Evolutionary conservation across 1,140 invertebrate genomes (phyloP), one percentile per base, ranked within the genome.

Genomic region (Rhagoletis pomonella): DNA sequence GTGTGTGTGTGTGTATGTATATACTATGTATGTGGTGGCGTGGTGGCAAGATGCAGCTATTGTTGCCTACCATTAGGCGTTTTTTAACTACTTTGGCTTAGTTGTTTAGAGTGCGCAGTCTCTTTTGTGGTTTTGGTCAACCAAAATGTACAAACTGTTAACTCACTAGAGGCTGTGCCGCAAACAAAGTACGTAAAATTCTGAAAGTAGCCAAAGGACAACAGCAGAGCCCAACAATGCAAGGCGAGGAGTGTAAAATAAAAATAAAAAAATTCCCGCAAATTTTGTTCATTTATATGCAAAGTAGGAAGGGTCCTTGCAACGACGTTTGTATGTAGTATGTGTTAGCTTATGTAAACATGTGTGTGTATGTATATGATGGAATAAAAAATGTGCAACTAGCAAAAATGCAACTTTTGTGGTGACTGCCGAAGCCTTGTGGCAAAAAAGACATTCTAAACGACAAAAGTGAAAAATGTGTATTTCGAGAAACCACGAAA

Each of bases 121-220:
- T 81, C 73, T 81, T 81, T 81, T 81, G 73, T 55, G 73, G 73
- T 81, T 81, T 81, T 81, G 73, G 73, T 81, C 73, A 81, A 81
- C 73, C 73, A 55, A 81, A 55, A 55, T 81, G 47, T 81, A 81
- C 73, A 81, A 81, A 81, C 73, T 81, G 73, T 12, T 55, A 81
- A 81, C 73, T 81, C 47, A 55, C 73, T 55, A 55, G 73, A 55
- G 73, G 73, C n/a, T 19, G 17, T 7, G 73, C 73, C 44, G 17
- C 73, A 55, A 81, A 55, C 73, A 81, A 81, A 81, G n/a, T 81
- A 81, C 73, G 73, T 17, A 81, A 81, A 81, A 81, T 81, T 81
- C 47, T 55, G 3, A 81, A 55, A 50, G 47, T 81, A 17, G 73
- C 73, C n/a, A 81, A 81, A 19, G 73, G 73, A 55, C 73, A 81